Evolutionary conservation across 30 jellyfish, hydroid and myxozoan genomes (phyloP), one percentile per base, ranked within the genome.

Genomic region (Aurelia aurita complex sp. Pacific): DNA sequence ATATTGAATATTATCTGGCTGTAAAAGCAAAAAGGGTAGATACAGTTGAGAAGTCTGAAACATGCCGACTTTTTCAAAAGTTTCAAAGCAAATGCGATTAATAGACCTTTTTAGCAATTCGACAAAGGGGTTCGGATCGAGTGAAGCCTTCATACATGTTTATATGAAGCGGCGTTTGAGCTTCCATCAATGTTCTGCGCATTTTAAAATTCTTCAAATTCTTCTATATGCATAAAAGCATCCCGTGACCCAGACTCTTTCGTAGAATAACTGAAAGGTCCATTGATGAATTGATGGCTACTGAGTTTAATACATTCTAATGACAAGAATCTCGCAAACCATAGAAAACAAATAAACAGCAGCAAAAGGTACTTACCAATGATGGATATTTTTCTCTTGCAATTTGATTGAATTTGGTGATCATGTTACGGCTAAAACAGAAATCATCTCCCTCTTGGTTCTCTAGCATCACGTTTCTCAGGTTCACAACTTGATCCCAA

Each of bases 401-500:
- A 64, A 64, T n/a, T 11, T 18, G 74, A n/a, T 64, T 64, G 35
- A 64, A 64, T 36, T 64, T 64, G 2, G 36, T 36, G 74, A 64
- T 15, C 36, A 18, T 42, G 9, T 64, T 64, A 18, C 36, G 23
- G 74, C 74, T 64, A 64, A 64, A 64, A 64, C 17, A 1, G 36
- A 64, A 64, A 64, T 64, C 74, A 7, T 64, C 74, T 18, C 35
- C 50, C 36, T 64, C 74, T 42, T n/a, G 33, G 33, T 64, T 64
- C 35, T 64, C 74, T 18, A 64, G 36, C 74, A 64, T 60, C 32
- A 60, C 32, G 69, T 64, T 42, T 64, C 74, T 64, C 29, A 64
- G 74, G 36, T 64, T 64, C 35, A 64, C 74, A 18, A 64, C 74
- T 64, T 64, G 74, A n/a, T 64, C 74, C 74, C 1, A 64, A 64